Evolutionary conservation across 2,888 invertebrate species (phyloP), one percentile per base, ranked within the genome.

Genomic region (Pilophorus perplexus): DNA sequence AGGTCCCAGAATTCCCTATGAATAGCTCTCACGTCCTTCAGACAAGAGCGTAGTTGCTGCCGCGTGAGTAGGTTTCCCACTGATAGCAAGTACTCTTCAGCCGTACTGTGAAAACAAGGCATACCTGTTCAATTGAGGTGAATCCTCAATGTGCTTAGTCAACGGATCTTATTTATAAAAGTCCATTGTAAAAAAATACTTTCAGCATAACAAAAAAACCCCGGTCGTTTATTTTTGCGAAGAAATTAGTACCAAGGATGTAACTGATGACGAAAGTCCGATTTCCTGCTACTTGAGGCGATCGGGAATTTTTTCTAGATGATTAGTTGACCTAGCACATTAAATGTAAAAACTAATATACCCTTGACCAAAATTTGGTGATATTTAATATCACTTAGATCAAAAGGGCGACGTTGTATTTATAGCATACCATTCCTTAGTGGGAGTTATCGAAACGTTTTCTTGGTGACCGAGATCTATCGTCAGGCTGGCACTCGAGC

Each of bases 1-100:
- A 95, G 86, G 77, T 93, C 93, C 93, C 93, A 94, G 76, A 95
- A 95, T 77, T 95, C 94, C 74, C 91, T 88, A 75, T 90, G 88
- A 60, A 95, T 76, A 70, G 78, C 76, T 46, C 77, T 73, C 0
- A 80, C 78, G 72, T 83, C 80, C 68, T 77, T 77, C 14, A 82
- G 73, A 59, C 78, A 79, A 68, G 78, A 78, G 42, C 79, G 76
- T 46, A 84, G 74, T 72, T 83, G 81, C 14, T 78, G 74, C 42
- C 83, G 75, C 16, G 81, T 81, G 69, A 84, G 74, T 59, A 81
- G 75, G 70, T 82, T 82, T 3, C 83, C 81, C 12, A 83, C 81
- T 22, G 80, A 79, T 60, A 78, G 72, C 22, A 81, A 73, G 72
- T 76, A 80, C 71, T 80, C 80, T 68, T 78, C 77, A 8, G 78